Base-by-base conservation (phyloP, 2,797 vertebrate genomes). In the Trichosurus vulpecula region DNA sequence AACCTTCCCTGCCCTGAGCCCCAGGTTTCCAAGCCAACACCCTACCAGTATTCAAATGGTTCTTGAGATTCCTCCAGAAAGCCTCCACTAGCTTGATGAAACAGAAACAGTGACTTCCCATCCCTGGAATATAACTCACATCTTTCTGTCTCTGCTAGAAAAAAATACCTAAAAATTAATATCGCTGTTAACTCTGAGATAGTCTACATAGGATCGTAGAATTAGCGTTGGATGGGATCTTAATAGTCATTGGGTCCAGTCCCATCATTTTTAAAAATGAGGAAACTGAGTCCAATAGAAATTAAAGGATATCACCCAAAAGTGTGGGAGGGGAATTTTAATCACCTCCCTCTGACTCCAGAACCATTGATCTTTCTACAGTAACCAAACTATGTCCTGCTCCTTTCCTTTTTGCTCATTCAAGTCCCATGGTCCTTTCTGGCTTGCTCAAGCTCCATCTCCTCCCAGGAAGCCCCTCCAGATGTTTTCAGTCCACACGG, bases 391-490 rank as follows among this genome's bases (percentile, higher is more conserved):
- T 29, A 90, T 57, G 27, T 25, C 47, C 81, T 58, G 90, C 22
- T 12, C 53, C 0, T 53, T 94, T 29, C 41, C 51, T 10, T n/a
- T 89, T 56, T 8, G 54, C 25, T 30, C 81, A 91, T n/a, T 27
- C 30, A 52, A 22, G 47, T 19, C 12, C 2, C 30, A 93, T 2
- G 14, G 6, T 52, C 56, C 89, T 31, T 93, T 4, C 19, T 92
- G 1, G 30, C 12, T 0, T 31, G 25, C 0, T 22, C 5, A 0
- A 81, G 9, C 19, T 35, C 81, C 54, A 25, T 51, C 87, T 96
- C n/a, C 41, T 95, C 53, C 53, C 56, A 92, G 91, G 90, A 94
- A 90, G 91, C 3, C 56, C 55, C 81, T 90, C 54, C 66, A 25
- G 90, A 94, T 81, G 27, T 12, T 25, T 87, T 87, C 25, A 87